phyloP scores from a whole-genome alignment of 2,888 invertebrate genomes.

The Muschampia plurimacula region DNA sequence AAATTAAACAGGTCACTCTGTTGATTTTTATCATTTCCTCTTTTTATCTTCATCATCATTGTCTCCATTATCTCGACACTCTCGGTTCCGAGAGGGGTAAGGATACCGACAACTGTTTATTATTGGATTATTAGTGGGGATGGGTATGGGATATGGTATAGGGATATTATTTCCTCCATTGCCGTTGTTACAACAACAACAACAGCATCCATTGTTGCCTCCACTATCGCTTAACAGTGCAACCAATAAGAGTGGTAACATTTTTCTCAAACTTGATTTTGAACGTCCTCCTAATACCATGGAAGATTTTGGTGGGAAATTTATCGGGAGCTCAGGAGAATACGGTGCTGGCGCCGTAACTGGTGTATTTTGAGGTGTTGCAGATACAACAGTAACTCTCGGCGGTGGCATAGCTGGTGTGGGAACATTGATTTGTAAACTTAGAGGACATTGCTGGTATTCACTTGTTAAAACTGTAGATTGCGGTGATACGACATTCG shows the following conservation, averaged over 20 bases:
- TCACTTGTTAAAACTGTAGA: slow-evolving; percentile 36
- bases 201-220: slow-evolving; percentile 42
- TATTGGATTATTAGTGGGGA: slow-evolving; percentile 59
- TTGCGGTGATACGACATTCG: slow-evolving; percentile 34
- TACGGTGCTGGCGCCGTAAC: slow-evolving; percentile 22
- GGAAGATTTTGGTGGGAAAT: slow-evolving; percentile 44
- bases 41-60: slow-evolving; percentile 21
- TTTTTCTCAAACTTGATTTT: slow-evolving; percentile 54
- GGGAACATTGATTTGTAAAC: slow-evolving; percentile 62
- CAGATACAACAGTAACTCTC: slow-evolving; percentile 52
- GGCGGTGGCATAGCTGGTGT: slow-evolving; percentile 54
- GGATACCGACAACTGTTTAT: slow-evolving; percentile 45
- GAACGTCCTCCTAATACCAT: slow-evolving; percentile 55
- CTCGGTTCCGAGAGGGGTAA: slow-evolving; percentile 43
- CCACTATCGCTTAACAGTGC: slow-evolving; percentile 55
- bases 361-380: slow-evolving; percentile 38
- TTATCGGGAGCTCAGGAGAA: slow-evolving; percentile 29
- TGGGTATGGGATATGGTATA: slow-evolving; percentile 61
- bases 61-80: slow-evolving; percentile 35
- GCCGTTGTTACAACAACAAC: slow-evolving; percentile 48
- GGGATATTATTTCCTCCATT: slow-evolving; percentile 49
- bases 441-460: slow-evolving; percentile 52
- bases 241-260: slow-evolving; percentile 60
- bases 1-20: neutral
- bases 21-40: neutral